phyloP scores from a whole-genome alignment of 2,888 invertebrate species.

The Apamea sordens region DNA sequence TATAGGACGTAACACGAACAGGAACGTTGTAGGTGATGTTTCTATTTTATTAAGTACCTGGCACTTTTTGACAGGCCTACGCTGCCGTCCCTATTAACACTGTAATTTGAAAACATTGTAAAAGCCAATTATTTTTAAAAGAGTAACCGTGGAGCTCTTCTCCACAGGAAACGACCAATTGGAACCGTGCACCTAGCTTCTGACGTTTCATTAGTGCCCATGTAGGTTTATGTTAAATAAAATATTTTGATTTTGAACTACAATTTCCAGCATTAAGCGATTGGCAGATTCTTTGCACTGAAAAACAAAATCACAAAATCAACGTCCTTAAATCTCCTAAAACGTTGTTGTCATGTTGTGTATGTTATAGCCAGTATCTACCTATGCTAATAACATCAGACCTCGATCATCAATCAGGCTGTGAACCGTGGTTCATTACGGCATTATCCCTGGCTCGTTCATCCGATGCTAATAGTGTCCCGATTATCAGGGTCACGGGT shows the following conservation, averaged over 20 bases:
- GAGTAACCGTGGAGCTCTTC: too few species aligned
- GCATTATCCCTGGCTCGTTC: constrained; percentile 46
- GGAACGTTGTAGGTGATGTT: too few species aligned
- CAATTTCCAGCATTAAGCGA: background rate
- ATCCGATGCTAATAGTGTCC: constrained; percentile 46
- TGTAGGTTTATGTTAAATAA: too few species aligned
- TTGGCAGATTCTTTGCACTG: background rate
- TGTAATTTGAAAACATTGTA: too few species aligned
- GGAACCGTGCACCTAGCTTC: too few species aligned
- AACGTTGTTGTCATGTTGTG: constrained; percentile 1
- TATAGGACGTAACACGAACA: too few species aligned
- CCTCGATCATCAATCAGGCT: constrained; percentile 53
- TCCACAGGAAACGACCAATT: too few species aligned
- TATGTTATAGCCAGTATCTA: constrained; percentile 5
- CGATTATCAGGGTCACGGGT: constrained; percentile 51
- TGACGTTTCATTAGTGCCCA: too few species aligned
- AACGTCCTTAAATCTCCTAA: background rate
- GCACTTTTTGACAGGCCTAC: too few species aligned
- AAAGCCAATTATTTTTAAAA: too few species aligned
- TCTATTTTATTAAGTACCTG: too few species aligned
- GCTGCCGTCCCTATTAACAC: too few species aligned
- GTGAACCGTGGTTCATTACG: constrained; percentile 50
- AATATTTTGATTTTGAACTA: background rate
- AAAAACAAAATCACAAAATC: background rate
- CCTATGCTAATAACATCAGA: constrained; percentile 29